Percentiles rank a stretch among this genome's conserved stretches.
phyloP scores from a whole-genome alignment of 1,140 invertebrate species.

The Brachionus calyciflorus region DNA sequence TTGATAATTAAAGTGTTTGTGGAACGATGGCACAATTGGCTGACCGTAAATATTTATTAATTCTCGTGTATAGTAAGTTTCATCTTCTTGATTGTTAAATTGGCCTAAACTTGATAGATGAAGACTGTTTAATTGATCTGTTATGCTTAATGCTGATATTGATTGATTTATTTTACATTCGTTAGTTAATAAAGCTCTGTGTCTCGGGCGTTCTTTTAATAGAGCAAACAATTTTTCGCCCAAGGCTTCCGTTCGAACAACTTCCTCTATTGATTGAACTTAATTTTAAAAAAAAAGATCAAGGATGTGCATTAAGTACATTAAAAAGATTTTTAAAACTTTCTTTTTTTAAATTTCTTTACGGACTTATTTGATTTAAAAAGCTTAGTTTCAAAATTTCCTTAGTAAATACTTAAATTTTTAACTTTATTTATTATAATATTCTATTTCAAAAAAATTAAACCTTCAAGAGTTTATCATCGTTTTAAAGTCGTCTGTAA shows the following conservation, averaged over 20 bases:
- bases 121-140: neutral
- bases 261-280: slow-evolving; percentile 39
- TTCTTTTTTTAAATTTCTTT: no score
- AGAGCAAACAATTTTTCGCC: slow-evolving; percentile 37
- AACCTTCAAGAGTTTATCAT: no score
- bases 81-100: slow-evolving; percentile 40
- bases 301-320: no score
- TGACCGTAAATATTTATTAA: slow-evolving; percentile 40
- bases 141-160: neutral
- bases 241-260: slow-evolving; percentile 46
- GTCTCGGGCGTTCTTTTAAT: slow-evolving; percentile 40
- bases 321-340: no score
- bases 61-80: slow-evolving; percentile 40
- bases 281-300: no score
- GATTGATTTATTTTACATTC: slow-evolving; percentile 45
- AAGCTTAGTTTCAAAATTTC: no score
- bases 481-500: no score
- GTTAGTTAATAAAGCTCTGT: slow-evolving; percentile 41
- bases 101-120: slow-evolving; percentile 6
- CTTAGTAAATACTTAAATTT: no score
- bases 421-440: no score
- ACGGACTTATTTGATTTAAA: no score
- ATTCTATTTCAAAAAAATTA: no score
- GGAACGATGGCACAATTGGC: slow-evolving; percentile 45
- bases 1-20: slow-evolving; percentile 45